Evolutionary conservation across 2,113 vertebrate species (phyloP).

Genomic region (Hemichromis elongatus): DNA sequence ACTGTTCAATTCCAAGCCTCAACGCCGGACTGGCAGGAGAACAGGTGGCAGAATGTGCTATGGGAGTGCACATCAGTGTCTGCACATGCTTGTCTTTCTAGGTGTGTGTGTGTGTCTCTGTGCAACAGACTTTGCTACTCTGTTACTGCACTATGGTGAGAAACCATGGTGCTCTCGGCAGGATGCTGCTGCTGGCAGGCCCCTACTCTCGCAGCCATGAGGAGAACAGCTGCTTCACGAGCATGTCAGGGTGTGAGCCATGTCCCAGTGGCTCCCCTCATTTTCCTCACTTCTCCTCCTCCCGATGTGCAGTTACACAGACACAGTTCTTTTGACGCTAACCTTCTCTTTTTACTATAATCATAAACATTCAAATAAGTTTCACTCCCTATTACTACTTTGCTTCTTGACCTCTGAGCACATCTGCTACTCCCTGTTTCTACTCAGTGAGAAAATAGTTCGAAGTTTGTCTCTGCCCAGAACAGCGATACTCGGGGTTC

Average conservation of each 20-base stretch:
- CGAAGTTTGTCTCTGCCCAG: neutral
- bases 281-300: constrained; percentile 41
- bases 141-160: constrained; percentile 38
- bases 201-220: constrained; percentile 52
- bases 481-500: constrained; percentile 22
- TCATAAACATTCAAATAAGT: constrained; percentile 9
- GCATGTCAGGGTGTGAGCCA: constrained; percentile 50
- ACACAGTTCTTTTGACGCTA: constrained; percentile 29
- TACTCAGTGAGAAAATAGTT: neutral
- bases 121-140: constrained; percentile 9
- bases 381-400: neutral
- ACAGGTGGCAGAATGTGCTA: neutral
- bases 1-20: constrained; percentile 29
- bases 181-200: constrained; percentile 56
- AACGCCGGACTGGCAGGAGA: constrained; percentile 26
- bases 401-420: neutral
- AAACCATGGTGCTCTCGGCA: constrained; percentile 47
- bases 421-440: neutral
- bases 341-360: neutral
- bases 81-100: neutral
- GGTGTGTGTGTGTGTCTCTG: constrained; percentile 2
- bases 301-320: constrained; percentile 17
- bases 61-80: constrained; percentile 26
- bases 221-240: constrained; percentile 68
- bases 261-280: constrained; percentile 46